A percentile compares a stretch with the other conserved stretches of the same genome.
These are phyloP conservation scores for Rugalucina vietnamica DNA, from an alignment of 2,888 invertebrate genomes.

Conservation along the genomic window DNA sequence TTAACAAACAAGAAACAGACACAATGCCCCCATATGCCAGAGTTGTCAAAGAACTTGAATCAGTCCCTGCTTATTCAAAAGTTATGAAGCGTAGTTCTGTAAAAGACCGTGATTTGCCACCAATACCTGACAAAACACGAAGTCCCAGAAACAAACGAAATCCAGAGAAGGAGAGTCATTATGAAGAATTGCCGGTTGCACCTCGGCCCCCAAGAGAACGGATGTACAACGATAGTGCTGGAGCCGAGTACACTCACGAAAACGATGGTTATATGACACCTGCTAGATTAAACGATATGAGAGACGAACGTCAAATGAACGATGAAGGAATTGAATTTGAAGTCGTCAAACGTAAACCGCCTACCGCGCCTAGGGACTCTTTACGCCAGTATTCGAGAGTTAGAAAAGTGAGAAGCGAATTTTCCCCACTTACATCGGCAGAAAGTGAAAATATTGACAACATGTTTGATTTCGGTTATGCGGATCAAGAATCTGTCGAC, in stretches of 20 bases:
- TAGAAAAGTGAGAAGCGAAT: conserved; percentile 66
- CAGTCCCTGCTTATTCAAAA: conserved; percentile 50
- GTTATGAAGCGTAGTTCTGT: conserved; percentile 40
- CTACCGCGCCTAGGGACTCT: conserved; percentile 66
- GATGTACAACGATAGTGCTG: conserved; percentile 18
- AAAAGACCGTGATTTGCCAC: conserved; percentile 76
- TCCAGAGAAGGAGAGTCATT: conserved; percentile 69
- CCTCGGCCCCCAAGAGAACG: conserved; percentile 67
- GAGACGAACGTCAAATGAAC: conserved; percentile 27
- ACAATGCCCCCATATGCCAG: conserved; percentile 46
- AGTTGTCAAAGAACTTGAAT: conserved; percentile 21
- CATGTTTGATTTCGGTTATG: conserved; percentile 65
- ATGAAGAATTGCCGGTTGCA: conserved; percentile 78
- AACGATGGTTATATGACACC: conserved; percentile 79
- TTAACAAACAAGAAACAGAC: conserved; percentile 14
- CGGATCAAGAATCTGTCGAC: not conserved
- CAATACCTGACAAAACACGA: conserved; percentile 69
- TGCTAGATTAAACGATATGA: conserved; percentile 61
- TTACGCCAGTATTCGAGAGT: conserved; percentile 53
- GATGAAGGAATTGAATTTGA: conserved; percentile 52
- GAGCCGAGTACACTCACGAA: conserved; percentile 25
- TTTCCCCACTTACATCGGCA: conserved; percentile 24
- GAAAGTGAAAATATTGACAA: conserved; percentile 54
- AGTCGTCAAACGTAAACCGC: conserved; percentile 69
- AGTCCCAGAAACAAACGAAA: conserved; percentile 29